Conservation (phyloP, 1,140 invertebrate genomes). For the Ganaspis sp. region DNA sequence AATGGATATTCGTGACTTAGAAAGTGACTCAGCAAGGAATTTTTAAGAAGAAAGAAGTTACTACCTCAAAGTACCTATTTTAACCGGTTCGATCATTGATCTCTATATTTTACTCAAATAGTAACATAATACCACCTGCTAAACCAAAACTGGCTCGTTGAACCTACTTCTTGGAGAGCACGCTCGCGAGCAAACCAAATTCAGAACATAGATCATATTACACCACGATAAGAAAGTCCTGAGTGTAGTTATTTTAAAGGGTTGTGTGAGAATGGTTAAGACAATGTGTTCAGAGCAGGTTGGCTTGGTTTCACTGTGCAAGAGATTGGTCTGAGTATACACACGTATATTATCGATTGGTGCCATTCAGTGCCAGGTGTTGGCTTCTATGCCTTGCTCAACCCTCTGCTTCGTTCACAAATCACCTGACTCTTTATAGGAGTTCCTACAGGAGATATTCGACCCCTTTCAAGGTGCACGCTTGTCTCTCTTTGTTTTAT, state of each 20-base stretch:
- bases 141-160: neutral
- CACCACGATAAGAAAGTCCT: neutral
- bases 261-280: constrained; percentile 30
- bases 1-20: neutral
- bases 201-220: constrained; percentile 5
- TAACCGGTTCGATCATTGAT: constrained; percentile 4
- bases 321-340: constrained; percentile 43
- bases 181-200: neutral
- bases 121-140: neutral
- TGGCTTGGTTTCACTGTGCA: constrained; percentile 41
- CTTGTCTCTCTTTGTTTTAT: neutral
- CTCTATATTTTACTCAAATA: neutral
- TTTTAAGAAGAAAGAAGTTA: constrained; percentile 2
- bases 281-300: constrained; percentile 34
- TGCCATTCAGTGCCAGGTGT: constrained; percentile 71
- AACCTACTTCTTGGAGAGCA: constrained; percentile 16
- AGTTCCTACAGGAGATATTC: constrained; percentile 20
- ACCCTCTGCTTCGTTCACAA: constrained; percentile 15
- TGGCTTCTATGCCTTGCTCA: constrained; percentile 50
- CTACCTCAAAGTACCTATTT: constrained; percentile 14
- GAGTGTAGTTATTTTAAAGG: constrained; percentile 11
- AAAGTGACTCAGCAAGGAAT: neutral
- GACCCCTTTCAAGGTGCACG: neutral
- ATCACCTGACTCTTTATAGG: constrained; percentile 23
- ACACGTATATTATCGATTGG: constrained; percentile 65